These are phyloP conservation scores for Cavia aperea DNA, from an alignment of 2,113 vertebrate species.

Conservation along the genomic window DNA sequence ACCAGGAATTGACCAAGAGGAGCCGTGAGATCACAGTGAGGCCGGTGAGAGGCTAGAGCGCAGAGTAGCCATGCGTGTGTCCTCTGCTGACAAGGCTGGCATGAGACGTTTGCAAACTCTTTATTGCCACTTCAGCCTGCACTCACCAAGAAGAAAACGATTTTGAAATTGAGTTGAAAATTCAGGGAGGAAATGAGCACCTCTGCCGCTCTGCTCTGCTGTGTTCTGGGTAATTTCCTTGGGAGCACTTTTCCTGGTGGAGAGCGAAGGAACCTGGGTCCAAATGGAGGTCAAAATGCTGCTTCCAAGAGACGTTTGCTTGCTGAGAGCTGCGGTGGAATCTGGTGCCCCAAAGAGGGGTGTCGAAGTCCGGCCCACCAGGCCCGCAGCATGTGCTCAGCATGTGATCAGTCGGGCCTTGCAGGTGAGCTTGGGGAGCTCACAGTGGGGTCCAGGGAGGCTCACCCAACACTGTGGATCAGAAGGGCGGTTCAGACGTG, in stretches of 20 bases:
- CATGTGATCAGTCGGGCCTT: background rate
- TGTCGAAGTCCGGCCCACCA: background rate
- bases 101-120: constrained; percentile 67
- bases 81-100: constrained; percentile 64
- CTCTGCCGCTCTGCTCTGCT: constrained; percentile 74
- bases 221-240: constrained; percentile 78
- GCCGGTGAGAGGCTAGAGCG: constrained; percentile 47
- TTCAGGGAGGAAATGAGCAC: constrained; percentile 80
- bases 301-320: background rate
- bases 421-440: background rate
- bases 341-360: background rate
- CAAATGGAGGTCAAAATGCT: constrained; percentile 77
- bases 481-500: background rate
- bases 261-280: constrained; percentile 67
- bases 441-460: background rate
- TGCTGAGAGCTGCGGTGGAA: background rate
- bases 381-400: background rate
- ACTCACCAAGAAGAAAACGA: constrained; percentile 82
- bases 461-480: background rate
- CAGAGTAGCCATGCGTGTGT: constrained; percentile 60
- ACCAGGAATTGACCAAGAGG: constrained; percentile 55
- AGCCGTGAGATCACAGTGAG: constrained; percentile 38
- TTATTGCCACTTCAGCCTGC: constrained; percentile 74
- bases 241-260: constrained; percentile 76
- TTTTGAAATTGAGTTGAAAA: constrained; percentile 86